Conservation (phyloP, 2,113 vertebrate species). For the Boulengeromyrus knoepffleri region DNA sequence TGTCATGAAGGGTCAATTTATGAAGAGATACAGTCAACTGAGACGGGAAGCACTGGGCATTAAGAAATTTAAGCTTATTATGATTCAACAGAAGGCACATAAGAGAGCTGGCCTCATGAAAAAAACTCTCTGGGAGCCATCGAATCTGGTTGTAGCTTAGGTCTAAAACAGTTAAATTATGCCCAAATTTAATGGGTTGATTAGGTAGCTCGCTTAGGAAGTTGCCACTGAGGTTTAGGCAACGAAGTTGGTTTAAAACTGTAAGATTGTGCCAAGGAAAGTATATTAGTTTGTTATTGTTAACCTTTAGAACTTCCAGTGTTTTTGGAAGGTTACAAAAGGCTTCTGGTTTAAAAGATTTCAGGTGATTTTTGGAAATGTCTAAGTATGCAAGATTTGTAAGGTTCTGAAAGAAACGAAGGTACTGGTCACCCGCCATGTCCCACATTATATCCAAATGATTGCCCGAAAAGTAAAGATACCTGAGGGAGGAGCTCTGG, state of each 20-base stretch:
- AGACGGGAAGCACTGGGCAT: slow-evolving; percentile 42
- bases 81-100: slow-evolving; percentile 49
- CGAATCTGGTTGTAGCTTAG: slow-evolving; percentile 64
- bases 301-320: slow-evolving; percentile 47
- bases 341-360: slow-evolving; percentile 38
- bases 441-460: slow-evolving; percentile 60
- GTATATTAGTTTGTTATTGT: slow-evolving; percentile 48
- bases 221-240: slow-evolving; percentile 62
- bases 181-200: slow-evolving; percentile 36
- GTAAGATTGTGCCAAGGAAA: slow-evolving; percentile 63
- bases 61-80: slow-evolving; percentile 57
- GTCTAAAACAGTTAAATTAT: slow-evolving; percentile 52
- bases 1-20: slow-evolving; percentile 58
- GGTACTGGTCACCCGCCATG: slow-evolving; percentile 49
- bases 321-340: slow-evolving; percentile 51
- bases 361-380: slow-evolving; percentile 61
- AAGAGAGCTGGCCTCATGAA: slow-evolving; percentile 39
- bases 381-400: slow-evolving; percentile 58
- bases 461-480: slow-evolving; percentile 60
- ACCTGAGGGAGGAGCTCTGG: slow-evolving; percentile 54
- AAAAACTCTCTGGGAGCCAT: slow-evolving; percentile 57
- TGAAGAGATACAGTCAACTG: slow-evolving; percentile 42
- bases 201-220: slow-evolving; percentile 38
- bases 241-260: slow-evolving; percentile 44
- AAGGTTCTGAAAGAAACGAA: slow-evolving; percentile 57